Percentiles rank a stretch among this genome's conserved stretches.
Conservation (phyloP, 2,113 vertebrate genomes). For the Tursiops truncatus region DNA sequence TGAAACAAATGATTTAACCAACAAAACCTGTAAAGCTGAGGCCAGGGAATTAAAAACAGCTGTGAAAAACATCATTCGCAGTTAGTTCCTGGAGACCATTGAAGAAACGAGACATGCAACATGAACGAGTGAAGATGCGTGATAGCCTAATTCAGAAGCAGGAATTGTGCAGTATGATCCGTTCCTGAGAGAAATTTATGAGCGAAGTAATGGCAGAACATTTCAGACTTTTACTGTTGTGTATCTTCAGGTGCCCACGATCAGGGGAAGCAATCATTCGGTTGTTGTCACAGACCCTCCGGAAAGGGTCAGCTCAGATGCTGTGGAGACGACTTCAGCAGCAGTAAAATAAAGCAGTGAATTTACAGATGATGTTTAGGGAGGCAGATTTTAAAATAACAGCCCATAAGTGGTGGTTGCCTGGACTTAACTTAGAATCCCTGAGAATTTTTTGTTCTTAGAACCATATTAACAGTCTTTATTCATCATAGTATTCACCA, state of each 20-base stretch:
- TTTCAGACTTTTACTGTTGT: background rate
- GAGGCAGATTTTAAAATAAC: background rate
- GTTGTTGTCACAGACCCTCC: background rate
- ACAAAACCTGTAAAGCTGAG: conserved; percentile 20
- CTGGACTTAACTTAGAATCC: background rate
- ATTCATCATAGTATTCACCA: background rate
- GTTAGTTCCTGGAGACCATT: background rate
- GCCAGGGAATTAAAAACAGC: conserved; percentile 14
- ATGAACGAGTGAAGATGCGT: background rate
- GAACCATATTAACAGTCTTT: background rate
- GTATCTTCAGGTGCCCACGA: background rate
- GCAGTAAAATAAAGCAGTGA: background rate
- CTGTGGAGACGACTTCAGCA: background rate
- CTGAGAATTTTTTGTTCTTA: background rate
- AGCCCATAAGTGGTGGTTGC: background rate
- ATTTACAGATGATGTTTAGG: background rate
- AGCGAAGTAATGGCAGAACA: background rate
- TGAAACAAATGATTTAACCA: conserved; percentile 9
- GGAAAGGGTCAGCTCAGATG: background rate
- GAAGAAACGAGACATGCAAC: background rate
- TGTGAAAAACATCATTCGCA: background rate
- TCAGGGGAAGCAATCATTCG: background rate
- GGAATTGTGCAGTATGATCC: background rate
- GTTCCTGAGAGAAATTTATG: background rate
- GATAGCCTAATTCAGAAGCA: background rate